Conservation (phyloP, 2,113 vertebrate species). For the Solea solea region DNA sequence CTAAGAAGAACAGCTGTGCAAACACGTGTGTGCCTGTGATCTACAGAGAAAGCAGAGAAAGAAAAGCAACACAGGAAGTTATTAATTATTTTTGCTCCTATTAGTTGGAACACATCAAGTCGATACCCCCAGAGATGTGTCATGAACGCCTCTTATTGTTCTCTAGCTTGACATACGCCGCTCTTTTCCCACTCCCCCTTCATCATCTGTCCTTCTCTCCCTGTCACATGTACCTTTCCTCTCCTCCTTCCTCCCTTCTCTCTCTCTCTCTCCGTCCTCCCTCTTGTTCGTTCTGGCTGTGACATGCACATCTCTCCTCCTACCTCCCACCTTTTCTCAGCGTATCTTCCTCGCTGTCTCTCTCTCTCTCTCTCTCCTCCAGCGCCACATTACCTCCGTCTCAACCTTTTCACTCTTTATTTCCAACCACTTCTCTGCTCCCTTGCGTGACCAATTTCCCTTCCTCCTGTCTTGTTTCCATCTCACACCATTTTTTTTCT, state of each 20-base stretch:
- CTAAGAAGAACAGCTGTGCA: neutral
- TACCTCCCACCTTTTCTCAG: conserved; percentile 31
- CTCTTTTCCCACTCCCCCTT: conserved; percentile 41
- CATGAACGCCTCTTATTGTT: conserved; percentile 75
- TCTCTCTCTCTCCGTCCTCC: conserved; percentile 13
- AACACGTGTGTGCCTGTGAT: neutral
- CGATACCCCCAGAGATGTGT: conserved; percentile 68
- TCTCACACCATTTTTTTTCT: conserved; percentile 18
- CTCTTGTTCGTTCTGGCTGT: conserved; percentile 35
- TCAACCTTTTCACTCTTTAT: conserved; percentile 33
- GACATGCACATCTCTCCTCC: conserved; percentile 46
- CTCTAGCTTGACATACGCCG: conserved; percentile 59
- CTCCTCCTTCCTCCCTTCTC: conserved; percentile 22
- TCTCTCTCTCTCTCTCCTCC: conserved; percentile 3
- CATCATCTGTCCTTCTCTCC: conserved; percentile 37
- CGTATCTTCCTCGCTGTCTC: neutral
- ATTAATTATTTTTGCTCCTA: conserved; percentile 71
- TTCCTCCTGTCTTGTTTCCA: conserved; percentile 8
- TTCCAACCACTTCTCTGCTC: conserved; percentile 19
- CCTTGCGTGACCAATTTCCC: conserved; percentile 23
- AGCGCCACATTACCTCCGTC: conserved; percentile 10
- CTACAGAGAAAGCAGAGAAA: neutral
- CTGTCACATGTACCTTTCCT: conserved; percentile 55
- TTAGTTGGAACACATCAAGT: conserved; percentile 61
- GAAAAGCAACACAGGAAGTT: conserved; percentile 48